These are phyloP conservation scores for Phrynosoma blainvillii DNA, from an alignment of 2,113 vertebrate species.

Conservation along the genomic window DNA sequence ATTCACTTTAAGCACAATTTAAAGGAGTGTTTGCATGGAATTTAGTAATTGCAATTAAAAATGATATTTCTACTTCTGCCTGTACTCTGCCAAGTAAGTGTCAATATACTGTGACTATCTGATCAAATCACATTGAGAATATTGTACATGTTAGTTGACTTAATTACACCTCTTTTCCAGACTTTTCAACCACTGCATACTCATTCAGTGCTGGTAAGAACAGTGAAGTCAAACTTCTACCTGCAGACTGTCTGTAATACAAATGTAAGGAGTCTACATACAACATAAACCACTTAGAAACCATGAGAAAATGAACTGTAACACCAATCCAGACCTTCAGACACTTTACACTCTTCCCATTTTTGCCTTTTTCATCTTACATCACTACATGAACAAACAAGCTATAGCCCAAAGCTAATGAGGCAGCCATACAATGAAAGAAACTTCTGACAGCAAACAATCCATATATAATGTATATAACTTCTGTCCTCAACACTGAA, in stretches of 20 bases:
- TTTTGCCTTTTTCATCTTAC: not conserved
- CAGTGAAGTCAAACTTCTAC: too few relatives aligned
- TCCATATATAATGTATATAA: not conserved
- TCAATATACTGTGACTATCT: not conserved
- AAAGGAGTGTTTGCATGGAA: not conserved
- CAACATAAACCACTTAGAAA: not conserved
- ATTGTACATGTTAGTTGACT: not conserved
- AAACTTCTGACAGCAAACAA: not conserved
- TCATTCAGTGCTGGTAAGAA: not conserved
- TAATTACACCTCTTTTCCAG: not conserved
- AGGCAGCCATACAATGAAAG: not conserved
- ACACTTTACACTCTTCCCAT: not conserved
- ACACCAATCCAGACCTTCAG: not conserved
- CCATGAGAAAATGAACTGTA: not conserved
- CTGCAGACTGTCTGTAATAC: too few relatives aligned
- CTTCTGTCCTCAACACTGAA: not conserved
- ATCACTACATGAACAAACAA: not conserved
- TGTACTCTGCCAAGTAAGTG: slow-evolving; percentile 6
- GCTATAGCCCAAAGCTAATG: not conserved
- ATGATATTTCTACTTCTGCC: not conserved
- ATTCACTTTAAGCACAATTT: not conserved
- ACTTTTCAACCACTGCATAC: not conserved
- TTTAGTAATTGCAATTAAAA: not conserved
- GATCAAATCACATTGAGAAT: slow-evolving; percentile 5
- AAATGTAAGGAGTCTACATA: not conserved